Base-by-base conservation (phyloP, 2,113 vertebrate genomes). In the Tyto alba region DNA sequence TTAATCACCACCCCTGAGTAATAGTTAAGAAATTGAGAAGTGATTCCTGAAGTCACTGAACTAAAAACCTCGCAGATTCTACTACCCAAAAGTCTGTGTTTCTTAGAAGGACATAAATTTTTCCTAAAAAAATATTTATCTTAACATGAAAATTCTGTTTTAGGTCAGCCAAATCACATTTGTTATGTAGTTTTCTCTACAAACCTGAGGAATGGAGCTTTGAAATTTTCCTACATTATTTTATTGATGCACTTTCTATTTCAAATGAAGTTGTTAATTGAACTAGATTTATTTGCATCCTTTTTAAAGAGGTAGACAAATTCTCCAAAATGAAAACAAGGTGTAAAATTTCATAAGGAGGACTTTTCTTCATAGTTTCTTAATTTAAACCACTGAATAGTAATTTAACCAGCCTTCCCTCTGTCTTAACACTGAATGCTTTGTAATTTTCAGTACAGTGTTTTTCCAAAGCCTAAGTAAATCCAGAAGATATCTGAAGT, bases 171-270 rank as follows among this genome's bases (percentile, higher is more conserved):
- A 50, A 82, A 63, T 38, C 1, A 26, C 2, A 67, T 41, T 81
- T 9, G 34, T 64, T 36, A 19, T 16, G 21, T 9, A 21, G 9
- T 47, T 57, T 95, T 57, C 41, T 57, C 30, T 34, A n/a, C 36
- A 47, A 86, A 56, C 4, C 2, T 6, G 36, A 36, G 0, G 0
- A 81, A 45, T 80, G 3, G 16, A 26, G 3, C 3, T 73, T 40
- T 73, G 11, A 72, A 56, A 8, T 22, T 73, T 86, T 41, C 11
- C 20, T 34, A 14, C 4, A 5, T 27, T 38, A 7, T 19, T 66
- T 43, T 66, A n/a, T 36, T 68, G 8, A 56, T 47, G 4, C 2
- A 45, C 3, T 52, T 77, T 11, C 5, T 26, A 41, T 68, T 77
- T 34, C 11, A 73, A 77, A 73, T 20, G 0, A 8, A 57, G 0